Conservation (phyloP, 2,113 vertebrate genomes). For the Bos javanicus region DNA sequence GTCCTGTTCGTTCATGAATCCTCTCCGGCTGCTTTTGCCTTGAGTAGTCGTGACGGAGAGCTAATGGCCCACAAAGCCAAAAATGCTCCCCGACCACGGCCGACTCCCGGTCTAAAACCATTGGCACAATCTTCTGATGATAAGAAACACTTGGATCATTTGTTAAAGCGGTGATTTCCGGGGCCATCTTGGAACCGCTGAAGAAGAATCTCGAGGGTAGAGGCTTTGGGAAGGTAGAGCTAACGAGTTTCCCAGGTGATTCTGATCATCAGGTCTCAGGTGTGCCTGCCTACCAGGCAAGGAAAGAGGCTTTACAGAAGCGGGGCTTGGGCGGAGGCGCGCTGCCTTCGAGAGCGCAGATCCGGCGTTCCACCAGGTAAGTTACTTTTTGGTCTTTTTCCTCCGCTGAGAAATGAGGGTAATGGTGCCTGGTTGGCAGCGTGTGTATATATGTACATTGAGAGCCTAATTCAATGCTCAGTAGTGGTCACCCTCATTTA, state of each 20-base stretch:
- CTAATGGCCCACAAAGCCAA: neutral
- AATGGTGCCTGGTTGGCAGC: neutral
- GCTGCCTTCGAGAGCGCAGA: rapidly evolving
- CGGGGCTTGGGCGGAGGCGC: neutral
- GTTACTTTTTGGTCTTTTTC: neutral
- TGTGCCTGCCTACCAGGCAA: neutral
- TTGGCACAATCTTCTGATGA: neutral
- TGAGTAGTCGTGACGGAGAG: neutral
- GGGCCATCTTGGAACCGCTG: neutral
- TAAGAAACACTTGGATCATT: neutral
- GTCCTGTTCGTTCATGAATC: neutral
- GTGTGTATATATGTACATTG: rapidly evolving
- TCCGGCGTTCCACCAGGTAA: neutral
- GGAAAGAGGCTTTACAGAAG: neutral
- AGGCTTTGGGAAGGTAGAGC: neutral
- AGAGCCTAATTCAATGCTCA: neutral
- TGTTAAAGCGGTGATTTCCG: neutral
- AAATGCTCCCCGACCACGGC: neutral
- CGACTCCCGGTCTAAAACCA: neutral
- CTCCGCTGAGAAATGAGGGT: neutral
- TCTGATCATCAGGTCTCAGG: neutral
- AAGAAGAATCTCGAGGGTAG: neutral
- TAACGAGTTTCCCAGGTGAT: neutral
- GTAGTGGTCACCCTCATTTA: rapidly evolving
- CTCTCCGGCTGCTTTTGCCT: neutral